Base-by-base conservation (phyloP, 30 jellyfish, hydroid and myxozoan genomes). In the Pelagia noctiluca region DNA sequence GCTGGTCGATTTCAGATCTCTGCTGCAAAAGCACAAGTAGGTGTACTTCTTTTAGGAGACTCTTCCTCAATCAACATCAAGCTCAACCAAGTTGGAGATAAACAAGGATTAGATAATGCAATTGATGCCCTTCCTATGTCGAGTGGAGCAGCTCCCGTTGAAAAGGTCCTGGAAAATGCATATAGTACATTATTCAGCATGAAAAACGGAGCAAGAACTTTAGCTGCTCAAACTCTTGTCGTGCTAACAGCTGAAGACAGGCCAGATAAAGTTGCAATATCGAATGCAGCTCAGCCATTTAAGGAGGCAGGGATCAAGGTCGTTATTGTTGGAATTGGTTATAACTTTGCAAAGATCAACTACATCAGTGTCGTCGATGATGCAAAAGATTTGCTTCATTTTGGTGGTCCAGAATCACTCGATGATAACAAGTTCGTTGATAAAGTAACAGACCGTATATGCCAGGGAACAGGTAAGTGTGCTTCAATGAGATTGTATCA, bases 401-500 rank as follows among this genome's bases (percentile, higher is more conserved):
- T 78, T 36, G 78, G 77, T 50, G 50, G 25, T 0, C 70, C 53
- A 52, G 96, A 76, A 30, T 74, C 50, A 22, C 77, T 87, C 31
- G 34, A 42, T 2, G 54, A 42, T 3, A 38, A 35, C 1, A 19
- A 70, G 22, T 63, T 85, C 67, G 18, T 32, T 16, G 77, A 54
- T 22, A 32, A 22, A 16, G 53, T 83, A 0, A 71, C 82, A 25
- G 50, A 71, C 70, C 33, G 68, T 12, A 62, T 75, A 2, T 83
- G 94, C 75, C 57, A 61, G n/a, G 73, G 71, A 5, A 61, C 74
- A 12, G 94, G 94, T 71, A 83, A n/a, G 93, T 50, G 18, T 53
- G 0, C 23, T 24, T 3, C 21, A 5, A 8, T 69, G 60, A 32
- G 33, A 13, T 12, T 31, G 11, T 3, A 34, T 71, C n/a, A n/a